Evolutionary conservation across 2,113 vertebrate genomes (phyloP).

Genomic region (Benitochromis conjunctus): DNA sequence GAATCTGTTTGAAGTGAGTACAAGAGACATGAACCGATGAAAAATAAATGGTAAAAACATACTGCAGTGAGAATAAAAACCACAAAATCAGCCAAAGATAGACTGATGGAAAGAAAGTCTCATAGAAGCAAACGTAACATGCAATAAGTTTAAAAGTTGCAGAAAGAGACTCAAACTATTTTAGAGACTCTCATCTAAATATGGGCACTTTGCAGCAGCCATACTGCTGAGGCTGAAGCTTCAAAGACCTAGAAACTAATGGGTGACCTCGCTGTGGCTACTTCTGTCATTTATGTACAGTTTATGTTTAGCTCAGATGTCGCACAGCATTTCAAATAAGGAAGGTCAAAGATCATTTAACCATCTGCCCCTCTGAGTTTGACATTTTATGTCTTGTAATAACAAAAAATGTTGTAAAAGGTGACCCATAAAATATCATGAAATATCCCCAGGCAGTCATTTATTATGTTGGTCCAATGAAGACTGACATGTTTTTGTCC

Average conservation of each 20-base stretch:
- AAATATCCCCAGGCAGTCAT: background rate
- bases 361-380: background rate
- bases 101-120: background rate
- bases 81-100: background rate
- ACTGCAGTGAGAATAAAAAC: background rate
- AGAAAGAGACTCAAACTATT: background rate
- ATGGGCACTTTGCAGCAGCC: background rate
- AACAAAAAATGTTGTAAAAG: background rate
- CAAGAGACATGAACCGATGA: background rate
- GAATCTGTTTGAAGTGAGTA: background rate
- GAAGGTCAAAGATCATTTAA: background rate
- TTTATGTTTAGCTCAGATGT: background rate
- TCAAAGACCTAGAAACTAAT: background rate
- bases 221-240: background rate
- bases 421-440: background rate
- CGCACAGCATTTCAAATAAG: background rate
- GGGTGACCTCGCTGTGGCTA: background rate
- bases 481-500: background rate
- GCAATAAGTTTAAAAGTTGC: background rate
- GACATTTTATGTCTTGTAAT: background rate
- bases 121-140: background rate
- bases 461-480: background rate
- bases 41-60: background rate
- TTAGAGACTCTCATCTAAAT: background rate
- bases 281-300: background rate